phyloP scores from a whole-genome alignment of 2,888 invertebrate genomes.

The Griposia aprilina region DNA sequence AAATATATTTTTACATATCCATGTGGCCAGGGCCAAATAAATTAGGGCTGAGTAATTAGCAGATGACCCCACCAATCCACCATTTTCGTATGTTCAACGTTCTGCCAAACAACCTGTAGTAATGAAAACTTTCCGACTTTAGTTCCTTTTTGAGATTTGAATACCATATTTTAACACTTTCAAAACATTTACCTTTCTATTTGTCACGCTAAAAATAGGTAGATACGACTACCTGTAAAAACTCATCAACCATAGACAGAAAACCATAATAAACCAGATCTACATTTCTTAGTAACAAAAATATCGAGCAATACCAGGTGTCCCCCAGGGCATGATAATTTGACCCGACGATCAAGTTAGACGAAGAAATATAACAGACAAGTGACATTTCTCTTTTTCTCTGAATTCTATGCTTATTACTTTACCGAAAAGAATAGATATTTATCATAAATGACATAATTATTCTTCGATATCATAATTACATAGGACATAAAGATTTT shows the following conservation, averaged over 20 bases:
- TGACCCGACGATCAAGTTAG: background rate
- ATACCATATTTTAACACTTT: background rate
- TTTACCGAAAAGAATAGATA: no score
- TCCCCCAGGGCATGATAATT: constrained; percentile 30
- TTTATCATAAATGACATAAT: background rate
- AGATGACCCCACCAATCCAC: no score
- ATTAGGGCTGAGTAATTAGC: no score
- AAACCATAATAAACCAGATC: background rate
- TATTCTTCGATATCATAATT: background rate
- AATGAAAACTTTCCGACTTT: background rate
- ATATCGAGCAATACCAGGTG: background rate
- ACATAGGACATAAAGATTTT: background rate
- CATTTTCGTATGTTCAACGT: no score
- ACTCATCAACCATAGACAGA: background rate
- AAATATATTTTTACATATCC: no score
- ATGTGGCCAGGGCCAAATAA: no score
- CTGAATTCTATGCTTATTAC: background rate
- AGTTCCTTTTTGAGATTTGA: background rate
- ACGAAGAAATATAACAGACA: background rate
- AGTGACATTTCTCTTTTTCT: background rate
- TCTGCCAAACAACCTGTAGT: no score
- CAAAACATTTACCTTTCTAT: background rate
- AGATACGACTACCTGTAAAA: background rate
- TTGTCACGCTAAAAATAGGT: background rate
- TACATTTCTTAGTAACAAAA: background rate